Conservation (phyloP, 2,888 invertebrate species). For the Limnephilus lunatus region DNA sequence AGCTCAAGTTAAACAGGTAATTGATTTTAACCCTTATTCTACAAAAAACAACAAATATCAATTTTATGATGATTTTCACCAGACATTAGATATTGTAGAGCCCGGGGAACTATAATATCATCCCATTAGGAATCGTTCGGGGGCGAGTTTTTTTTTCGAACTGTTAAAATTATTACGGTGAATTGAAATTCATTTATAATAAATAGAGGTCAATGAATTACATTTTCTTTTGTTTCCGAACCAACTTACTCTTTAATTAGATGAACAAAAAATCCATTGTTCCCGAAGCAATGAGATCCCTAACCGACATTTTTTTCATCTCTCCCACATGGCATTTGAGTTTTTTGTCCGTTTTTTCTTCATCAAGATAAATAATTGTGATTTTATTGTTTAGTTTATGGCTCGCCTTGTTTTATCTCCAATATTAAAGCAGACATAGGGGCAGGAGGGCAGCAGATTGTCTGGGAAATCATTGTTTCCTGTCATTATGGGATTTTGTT, state of each 20-base stretch:
- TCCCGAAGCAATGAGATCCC: not conserved
- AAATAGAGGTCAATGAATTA: not conserved
- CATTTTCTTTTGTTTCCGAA: not conserved
- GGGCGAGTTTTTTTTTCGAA: not conserved
- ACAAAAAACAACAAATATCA: too few relatives aligned
- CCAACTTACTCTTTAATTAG: not conserved
- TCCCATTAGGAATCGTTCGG: too few relatives aligned
- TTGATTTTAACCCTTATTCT: too few relatives aligned
- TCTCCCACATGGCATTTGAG: constrained; percentile 36
- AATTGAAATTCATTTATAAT: not conserved
- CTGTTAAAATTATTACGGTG: not conserved
- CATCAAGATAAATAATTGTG: constrained; percentile 64
- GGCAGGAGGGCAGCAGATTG: constrained; percentile 59
- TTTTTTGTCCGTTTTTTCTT: constrained; percentile 56
- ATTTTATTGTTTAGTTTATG: constrained; percentile 66
- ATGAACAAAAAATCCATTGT: not conserved
- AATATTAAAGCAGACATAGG: constrained; percentile 57
- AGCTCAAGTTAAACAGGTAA: too few relatives aligned
- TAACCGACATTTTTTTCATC: constrained; percentile 2
- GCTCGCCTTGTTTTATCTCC: constrained; percentile 57
- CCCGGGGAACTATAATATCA: too few relatives aligned
- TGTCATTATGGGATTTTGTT: not conserved
- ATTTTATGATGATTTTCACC: too few relatives aligned
- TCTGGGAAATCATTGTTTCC: constrained; percentile 48
- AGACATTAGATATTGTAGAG: too few relatives aligned